Percentiles rank a stretch among this genome's conserved stretches.
Evolutionary conservation across 2,113 vertebrate genomes (phyloP).

Genomic region (Bambusicola thoracicus): DNA sequence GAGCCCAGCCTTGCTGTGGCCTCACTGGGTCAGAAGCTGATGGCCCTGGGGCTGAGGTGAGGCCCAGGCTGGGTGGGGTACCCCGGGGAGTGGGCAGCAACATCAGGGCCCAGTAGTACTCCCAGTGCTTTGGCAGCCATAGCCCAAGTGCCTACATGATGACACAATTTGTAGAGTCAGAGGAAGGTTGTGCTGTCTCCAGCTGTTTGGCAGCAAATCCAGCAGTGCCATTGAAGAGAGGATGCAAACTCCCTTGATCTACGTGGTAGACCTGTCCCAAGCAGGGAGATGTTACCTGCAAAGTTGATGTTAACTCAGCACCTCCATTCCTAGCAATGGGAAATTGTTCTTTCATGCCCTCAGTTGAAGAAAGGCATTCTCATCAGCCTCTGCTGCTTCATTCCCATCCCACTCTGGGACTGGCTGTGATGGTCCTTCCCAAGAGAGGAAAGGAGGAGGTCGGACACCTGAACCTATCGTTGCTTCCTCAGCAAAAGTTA

Average conservation of each 20-base stretch:
- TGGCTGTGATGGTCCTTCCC: accelerated
- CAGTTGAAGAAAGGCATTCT: not conserved
- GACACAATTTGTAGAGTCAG: not conserved
- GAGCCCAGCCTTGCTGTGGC: not conserved
- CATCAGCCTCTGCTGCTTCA: not conserved
- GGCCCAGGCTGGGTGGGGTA: not conserved
- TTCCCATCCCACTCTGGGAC: not conserved
- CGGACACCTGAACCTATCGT: not conserved
- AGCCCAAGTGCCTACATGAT: not conserved
- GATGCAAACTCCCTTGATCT: not conserved
- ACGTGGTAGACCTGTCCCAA: not conserved
- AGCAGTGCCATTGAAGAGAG: not conserved
- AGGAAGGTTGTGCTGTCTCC: not conserved
- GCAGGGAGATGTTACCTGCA: not conserved
- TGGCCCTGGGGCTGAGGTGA: not conserved
- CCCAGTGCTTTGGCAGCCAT: not conserved
- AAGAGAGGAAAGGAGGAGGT: not conserved
- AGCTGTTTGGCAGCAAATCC: not conserved
- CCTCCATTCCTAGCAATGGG: not conserved
- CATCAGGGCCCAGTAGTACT: not conserved
- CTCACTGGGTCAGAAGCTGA: not conserved
- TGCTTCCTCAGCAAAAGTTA: not conserved
- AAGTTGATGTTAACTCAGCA: not conserved
- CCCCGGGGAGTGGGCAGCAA: not conserved
- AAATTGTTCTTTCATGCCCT: not conserved